phyloP scores from a whole-genome alignment of 1,140 invertebrate genomes.

The Sarcophaga bullata region DNA sequence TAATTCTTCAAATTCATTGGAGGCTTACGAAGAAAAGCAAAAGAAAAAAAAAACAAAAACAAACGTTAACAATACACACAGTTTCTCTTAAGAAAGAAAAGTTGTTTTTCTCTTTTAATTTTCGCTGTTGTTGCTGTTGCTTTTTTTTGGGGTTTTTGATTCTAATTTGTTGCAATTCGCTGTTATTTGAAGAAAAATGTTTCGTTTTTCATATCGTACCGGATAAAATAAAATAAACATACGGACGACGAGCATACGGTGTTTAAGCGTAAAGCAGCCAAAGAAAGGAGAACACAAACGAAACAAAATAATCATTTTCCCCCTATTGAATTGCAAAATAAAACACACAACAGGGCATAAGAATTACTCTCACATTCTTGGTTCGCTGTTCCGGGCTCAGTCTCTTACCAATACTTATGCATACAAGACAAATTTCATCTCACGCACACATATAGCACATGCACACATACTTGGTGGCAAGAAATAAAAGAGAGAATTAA shows the following conservation, averaged over 20 bases:
- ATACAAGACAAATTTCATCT: background rate
- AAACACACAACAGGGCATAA: conserved; percentile 4
- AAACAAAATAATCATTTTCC: conserved; percentile 18
- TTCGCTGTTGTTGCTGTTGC: too few relatives aligned
- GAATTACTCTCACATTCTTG: background rate
- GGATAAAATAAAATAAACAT: background rate
- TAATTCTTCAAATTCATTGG: background rate
- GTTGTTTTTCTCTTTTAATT: background rate
- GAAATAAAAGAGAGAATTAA: background rate
- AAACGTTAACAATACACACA: background rate
- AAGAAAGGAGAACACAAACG: background rate
- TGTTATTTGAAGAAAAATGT: background rate
- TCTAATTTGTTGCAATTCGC: background rate
- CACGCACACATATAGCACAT: background rate
- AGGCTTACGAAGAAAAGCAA: background rate
- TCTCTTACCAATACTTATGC: background rate
- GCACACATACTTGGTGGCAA: background rate
- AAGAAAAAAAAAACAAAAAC: background rate
- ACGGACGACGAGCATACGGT: background rate
- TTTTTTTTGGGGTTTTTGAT: too few relatives aligned
- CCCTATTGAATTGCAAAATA: background rate
- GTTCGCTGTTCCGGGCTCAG: too few relatives aligned
- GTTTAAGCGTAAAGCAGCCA: background rate
- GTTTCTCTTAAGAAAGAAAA: background rate
- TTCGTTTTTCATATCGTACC: conserved; percentile 15